Evolutionary conservation across 2,888 invertebrate species (phyloP), one percentile per base, ranked within the genome.

Genomic region (Iselma pallidipennis): DNA sequence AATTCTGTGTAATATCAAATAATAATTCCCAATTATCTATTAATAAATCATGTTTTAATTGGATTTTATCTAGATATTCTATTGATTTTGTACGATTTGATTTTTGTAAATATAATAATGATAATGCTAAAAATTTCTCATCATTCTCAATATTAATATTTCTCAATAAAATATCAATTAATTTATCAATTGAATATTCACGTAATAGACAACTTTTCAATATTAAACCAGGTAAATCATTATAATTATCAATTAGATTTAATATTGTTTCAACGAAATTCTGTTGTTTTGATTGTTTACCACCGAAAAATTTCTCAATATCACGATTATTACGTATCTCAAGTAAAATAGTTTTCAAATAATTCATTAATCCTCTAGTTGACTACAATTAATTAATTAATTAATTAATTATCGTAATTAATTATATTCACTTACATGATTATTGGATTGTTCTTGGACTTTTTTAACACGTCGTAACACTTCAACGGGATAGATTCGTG

Each of bases 141-240:
- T 74, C 55, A 2, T 49, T n/a, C n/a, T 12, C 2, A 16, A 26
- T 29, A 5, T 51, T n/a, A 9, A 21, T 21, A 19, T 10, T n/a
- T 21, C 7, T 5, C 37, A 33, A 57, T 25, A 86, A 75, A 48
- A 86, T 80, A 42, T 80, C 77, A 16, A 85, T 83, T 53, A 86
- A 74, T 70, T 85, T 85, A 59, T 86, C 86, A 0, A 85, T 85
- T 0, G 85, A 83, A 64, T 85, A 85, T 66, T 87, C 86, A 21
- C 85, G 74, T 6, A 87, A 70, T 45, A 85, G 82, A 10, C 79
- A 77, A 61, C 85, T 86, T 59, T 83, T 82, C 12, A 87, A 76
- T 37, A 86, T 83, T 59, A 86, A 73, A 67, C 80, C 80, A 2
- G 86, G 80, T 16, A 86, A 73, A 65, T 84, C 83, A 23, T 80